Conservation (phyloP, 2,888 invertebrate genomes). For the Esperia sulphurella region DNA sequence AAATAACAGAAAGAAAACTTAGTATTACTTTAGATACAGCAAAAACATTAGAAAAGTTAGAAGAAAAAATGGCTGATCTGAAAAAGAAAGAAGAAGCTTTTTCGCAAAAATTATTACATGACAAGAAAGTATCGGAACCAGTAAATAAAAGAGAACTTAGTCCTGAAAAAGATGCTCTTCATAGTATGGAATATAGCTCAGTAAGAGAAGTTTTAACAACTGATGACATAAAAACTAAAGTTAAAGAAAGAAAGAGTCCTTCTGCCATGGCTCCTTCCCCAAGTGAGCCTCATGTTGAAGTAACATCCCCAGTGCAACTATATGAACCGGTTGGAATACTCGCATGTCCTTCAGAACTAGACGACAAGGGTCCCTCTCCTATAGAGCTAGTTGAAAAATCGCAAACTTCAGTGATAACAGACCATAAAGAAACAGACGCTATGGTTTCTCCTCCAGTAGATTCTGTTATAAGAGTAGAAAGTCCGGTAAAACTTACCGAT, state of each 20-base stretch:
- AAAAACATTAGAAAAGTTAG: slow-evolving; percentile 66
- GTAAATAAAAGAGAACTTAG: slow-evolving; percentile 43
- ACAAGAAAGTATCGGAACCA: slow-evolving; percentile 17
- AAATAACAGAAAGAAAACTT: slow-evolving; percentile 32
- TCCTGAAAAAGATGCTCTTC: not conserved
- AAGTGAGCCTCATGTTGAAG: not conserved
- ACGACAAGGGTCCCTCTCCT: not conserved
- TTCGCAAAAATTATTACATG: slow-evolving; percentile 24
- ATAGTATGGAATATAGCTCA: not conserved
- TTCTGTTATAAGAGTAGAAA: not conserved
- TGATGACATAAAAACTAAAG: too few relatives aligned
- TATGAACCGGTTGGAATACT: not conserved
- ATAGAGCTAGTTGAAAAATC: not conserved
- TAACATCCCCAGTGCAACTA: not conserved
- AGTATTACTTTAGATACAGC: slow-evolving; percentile 55
- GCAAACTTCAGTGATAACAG: not conserved
- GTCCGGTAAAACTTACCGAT: too few relatives aligned
- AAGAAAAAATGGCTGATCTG: slow-evolving; percentile 63
- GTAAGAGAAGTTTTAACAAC: too few relatives aligned
- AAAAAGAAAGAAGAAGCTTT: slow-evolving; percentile 47
- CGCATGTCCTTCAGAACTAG: too few relatives aligned
- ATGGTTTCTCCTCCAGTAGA: not conserved
- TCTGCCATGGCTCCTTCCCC: too few relatives aligned
- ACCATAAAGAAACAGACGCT: not conserved
- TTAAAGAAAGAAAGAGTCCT: too few relatives aligned